Percentiles rank a stretch among this genome's conserved stretches.
Evolutionary conservation across 2,113 vertebrate species (phyloP).

Genomic region (Eclectus roratus): DNA sequence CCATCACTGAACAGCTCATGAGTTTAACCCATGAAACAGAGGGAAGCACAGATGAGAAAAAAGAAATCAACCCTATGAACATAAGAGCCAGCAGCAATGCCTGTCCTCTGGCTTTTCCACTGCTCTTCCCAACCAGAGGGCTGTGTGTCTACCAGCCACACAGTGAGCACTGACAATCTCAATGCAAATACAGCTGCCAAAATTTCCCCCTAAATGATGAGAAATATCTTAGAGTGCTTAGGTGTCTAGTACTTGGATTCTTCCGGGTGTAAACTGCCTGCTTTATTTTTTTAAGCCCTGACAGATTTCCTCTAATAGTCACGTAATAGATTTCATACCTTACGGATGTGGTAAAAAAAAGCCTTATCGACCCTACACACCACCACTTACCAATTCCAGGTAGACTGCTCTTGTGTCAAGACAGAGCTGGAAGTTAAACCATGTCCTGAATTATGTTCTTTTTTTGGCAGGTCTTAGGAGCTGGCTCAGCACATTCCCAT

Average conservation of each 20-base stretch:
- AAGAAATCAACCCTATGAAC: accelerated
- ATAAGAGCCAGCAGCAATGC: neutral
- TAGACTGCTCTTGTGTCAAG: neutral
- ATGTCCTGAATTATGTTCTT: slow-evolving; percentile 22
- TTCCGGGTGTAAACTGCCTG: neutral
- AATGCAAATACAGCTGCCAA: neutral
- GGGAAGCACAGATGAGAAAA: neutral
- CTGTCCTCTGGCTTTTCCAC: neutral
- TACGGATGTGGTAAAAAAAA: neutral
- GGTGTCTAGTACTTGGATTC: neutral
- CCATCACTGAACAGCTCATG: neutral
- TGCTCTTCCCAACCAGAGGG: neutral
- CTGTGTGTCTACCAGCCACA: neutral
- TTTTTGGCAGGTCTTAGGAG: slow-evolving; percentile 40
- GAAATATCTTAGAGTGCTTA: neutral
- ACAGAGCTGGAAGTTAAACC: neutral
- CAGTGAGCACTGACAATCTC: neutral
- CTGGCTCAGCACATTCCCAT: slow-evolving; percentile 45
- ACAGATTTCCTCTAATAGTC: neutral
- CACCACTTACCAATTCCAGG: neutral
- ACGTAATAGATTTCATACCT: neutral
- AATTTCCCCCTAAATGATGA: neutral
- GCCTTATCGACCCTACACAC: neutral
- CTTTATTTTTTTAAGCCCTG: neutral
- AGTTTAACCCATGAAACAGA: neutral